Percentiles rank a stretch among this genome's conserved stretches.
phyloP scores from a whole-genome alignment of 2,113 vertebrate species.

The Entelurus aequoreus region DNA sequence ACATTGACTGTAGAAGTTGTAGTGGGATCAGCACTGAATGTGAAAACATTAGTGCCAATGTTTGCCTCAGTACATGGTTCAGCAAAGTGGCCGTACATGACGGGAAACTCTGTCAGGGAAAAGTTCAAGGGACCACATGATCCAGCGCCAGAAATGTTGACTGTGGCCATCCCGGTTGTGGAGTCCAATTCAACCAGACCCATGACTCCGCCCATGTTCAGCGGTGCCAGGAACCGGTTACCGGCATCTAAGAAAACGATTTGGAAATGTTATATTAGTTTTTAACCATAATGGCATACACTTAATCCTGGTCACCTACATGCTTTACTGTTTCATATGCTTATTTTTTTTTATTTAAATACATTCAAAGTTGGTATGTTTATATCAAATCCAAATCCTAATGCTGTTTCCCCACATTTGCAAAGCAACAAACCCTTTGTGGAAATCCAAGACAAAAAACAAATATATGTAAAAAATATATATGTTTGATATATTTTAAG shows the following conservation, averaged over 20 bases:
- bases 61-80: conserved; percentile 63
- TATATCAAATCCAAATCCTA: too few species aligned
- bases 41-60: conserved; percentile 58
- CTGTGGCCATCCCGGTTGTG: conserved; percentile 21
- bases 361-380: too few species aligned
- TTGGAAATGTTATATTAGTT: too few species aligned
- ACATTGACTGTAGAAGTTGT: conserved; percentile 22
- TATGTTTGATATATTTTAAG: too few species aligned
- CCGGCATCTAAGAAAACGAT: conserved; percentile 51
- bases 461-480: too few species aligned
- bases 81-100: conserved; percentile 67
- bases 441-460: too few species aligned
- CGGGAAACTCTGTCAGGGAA: conserved; percentile 66
- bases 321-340: too few species aligned
- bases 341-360: too few species aligned
- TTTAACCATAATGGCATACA: too few species aligned
- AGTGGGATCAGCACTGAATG: conserved; percentile 27
- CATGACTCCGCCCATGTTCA: conserved; percentile 74
- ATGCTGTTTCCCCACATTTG: too few species aligned
- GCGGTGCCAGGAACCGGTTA: conserved; percentile 49
- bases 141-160: conserved; percentile 55
- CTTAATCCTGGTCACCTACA: too few species aligned
- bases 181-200: conserved; percentile 66
- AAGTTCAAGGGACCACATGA: conserved; percentile 51
- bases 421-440: too few species aligned